Evolutionary conservation across 2,888 invertebrate species (phyloP), one percentile per base, ranked within the genome.

Genomic region (Capitulum mitella): DNA sequence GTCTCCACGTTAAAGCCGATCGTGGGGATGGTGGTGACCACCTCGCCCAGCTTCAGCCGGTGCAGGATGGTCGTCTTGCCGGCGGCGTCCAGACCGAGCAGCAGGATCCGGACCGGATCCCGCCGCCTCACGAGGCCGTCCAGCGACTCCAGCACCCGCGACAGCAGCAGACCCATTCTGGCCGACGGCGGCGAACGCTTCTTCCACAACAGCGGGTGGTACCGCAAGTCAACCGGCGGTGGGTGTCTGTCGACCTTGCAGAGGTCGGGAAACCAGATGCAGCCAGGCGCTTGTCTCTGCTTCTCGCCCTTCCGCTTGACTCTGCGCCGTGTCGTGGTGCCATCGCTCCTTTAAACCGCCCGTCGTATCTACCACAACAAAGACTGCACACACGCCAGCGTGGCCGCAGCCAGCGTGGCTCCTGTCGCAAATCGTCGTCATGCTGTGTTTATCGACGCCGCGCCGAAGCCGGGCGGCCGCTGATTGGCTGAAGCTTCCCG

Each of bases 11-110:
- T 70, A 40, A 70, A 70, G 70, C 70, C 70, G 70, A 70, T 70
- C 37, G 70, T 70, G 70, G 70, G 70, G 70, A 70, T 70, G 70
- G 70, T 70, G 70, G 70, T 70, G 37, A 70, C 70, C 37, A 70
- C 70, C 40, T 70, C 70, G 26, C 70, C 70, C 22, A 70, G 70
- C 70, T 70, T 70, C 26, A 70, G 70, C 37, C 70, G 70, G 37
- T 70, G 70, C 37, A 70, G 70, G 26, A 70, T 70, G 37, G 70
- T 70, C 37, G 70, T 70, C 70, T 70, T 70, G 22, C 70, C 70
- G 40, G 70, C 70, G 40, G 70, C 70, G 70, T 70, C 70, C 40
- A 70, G 70, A 12, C 70, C 70, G 16, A 70, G 70, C 70, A 70
- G 37, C 22, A 70, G 70, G 40, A 70, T 70, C 12, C 70, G 70